Evolutionary conservation across 2,888 invertebrate species (phyloP), one percentile per base, ranked within the genome.

Genomic region (Ommatoiulus sabulosus): DNA sequence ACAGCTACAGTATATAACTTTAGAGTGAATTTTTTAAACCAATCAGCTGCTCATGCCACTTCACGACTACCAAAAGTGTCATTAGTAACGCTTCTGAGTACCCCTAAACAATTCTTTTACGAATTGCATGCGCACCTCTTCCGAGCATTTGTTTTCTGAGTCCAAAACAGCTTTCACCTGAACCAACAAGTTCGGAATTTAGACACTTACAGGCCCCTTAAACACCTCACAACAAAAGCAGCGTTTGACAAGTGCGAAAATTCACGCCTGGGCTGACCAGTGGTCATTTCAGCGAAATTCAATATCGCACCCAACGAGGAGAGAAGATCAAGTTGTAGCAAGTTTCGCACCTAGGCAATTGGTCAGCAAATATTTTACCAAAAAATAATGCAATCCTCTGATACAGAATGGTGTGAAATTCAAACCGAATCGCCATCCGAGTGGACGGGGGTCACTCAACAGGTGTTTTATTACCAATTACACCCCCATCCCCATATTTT

Each of bases 391-490:
- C n/a, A 63, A n/a, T n/a, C n/a, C n/a, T 63, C 63, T 5, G 17
- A 63, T 63, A n/a, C 20, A 57, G 17, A 20, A 63, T n/a, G 20
- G 63, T 63, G 63, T 63, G 63, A 63, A 63, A n/a, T 63, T 2
- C 63, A 63, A n/a, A 63, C 63, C 63, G 15, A 57, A 57, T 57
- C 57, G 57, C 57, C 57, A 57, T 57, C 57, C 3, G 57, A 63
- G 63, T n/a, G 63, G 63, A 63, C 20, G n/a, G n/a, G 63, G 63
- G n/a, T 63, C 63, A 63, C 17, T 63, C 63, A n/a, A 63, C 63
- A 63, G 63, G 63, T 63, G 63, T 63, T 63, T 63, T 63, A 63
- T 63, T 63, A 63, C 63, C 63, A n/a, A 63, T 63, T 63, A 63
- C 63, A 63, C 63, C 63, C n/a, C 12, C 46, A 46, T 63, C 57